These are phyloP conservation scores for Luscinia megarhynchos DNA, from an alignment of 2,797 vertebrate species.

Conservation along the genomic window DNA sequence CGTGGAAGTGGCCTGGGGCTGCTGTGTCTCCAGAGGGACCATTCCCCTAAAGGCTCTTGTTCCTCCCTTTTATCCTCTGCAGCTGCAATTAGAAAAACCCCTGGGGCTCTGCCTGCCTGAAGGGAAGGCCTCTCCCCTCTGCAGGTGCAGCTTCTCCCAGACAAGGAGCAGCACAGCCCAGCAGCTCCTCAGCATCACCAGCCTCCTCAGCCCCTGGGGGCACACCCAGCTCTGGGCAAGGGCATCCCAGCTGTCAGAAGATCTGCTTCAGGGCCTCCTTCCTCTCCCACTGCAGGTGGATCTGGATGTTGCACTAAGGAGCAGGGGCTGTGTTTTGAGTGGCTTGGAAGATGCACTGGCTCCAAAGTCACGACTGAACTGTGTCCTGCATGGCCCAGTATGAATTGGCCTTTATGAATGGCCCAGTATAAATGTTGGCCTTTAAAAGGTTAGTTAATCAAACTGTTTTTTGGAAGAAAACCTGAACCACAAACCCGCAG, in stretches of 20 bases:
- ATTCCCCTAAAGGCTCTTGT: background rate
- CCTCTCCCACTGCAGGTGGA: background rate
- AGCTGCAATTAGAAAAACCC: background rate
- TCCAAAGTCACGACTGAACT: background rate
- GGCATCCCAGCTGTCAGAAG: background rate
- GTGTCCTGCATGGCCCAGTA: background rate
- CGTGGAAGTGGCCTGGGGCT: background rate
- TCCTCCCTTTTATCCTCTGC: background rate
- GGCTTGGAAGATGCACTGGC: background rate
- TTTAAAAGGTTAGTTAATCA: background rate
- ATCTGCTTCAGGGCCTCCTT: background rate
- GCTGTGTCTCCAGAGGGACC: background rate
- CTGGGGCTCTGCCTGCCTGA: background rate
- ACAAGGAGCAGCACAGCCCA: background rate
- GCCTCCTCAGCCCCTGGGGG: background rate
- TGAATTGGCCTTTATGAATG: background rate
- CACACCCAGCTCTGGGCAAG: background rate
- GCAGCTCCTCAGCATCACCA: background rate
- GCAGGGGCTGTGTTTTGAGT: rapidly evolving
- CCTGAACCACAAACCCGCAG: background rate
- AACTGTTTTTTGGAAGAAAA: background rate
- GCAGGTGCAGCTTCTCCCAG: background rate
- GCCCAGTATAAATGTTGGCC: background rate
- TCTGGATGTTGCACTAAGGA: background rate
- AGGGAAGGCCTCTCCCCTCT: background rate